Percentiles rank a stretch among this genome's conserved stretches.
Evolutionary conservation across 2,888 invertebrate species (phyloP).

Genomic region (Acleris emargana): DNA sequence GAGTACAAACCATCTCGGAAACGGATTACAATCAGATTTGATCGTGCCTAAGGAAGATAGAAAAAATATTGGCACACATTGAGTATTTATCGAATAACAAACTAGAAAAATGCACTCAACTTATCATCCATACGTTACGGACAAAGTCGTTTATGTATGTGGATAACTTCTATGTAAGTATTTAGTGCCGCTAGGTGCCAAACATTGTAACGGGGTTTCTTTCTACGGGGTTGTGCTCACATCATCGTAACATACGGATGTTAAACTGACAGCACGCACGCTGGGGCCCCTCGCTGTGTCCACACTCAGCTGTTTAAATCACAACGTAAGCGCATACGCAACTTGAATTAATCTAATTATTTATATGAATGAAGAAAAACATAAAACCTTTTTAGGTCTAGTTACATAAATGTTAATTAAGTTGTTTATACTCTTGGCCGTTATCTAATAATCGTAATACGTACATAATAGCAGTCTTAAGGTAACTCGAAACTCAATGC

Average conservation of each 20-base stretch:
- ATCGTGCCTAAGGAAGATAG: constrained; percentile 49
- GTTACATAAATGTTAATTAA: constrained; percentile 23
- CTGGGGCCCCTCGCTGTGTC: constrained; percentile 63
- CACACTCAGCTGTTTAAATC: constrained; percentile 61
- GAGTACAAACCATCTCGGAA: constrained; percentile 1
- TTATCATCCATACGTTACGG: constrained; percentile 42
- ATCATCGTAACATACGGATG: constrained; percentile 46
- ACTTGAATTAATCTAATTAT: constrained; percentile 1
- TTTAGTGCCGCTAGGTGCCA: constrained; percentile 15
- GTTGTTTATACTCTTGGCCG: constrained; percentile 16
- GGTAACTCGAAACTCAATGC: constrained; percentile 39
- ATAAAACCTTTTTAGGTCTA: constrained; percentile 6
- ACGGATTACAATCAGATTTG: constrained; percentile 38
- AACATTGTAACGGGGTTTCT: background rate
- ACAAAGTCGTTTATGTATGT: constrained; percentile 26
- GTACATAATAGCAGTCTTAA: constrained; percentile 54
- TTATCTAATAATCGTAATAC: constrained; percentile 41
- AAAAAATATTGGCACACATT: constrained; percentile 68
- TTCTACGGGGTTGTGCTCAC: constrained; percentile 17
- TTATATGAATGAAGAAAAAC: background rate
- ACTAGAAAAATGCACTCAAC: constrained; percentile 52
- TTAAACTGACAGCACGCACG: constrained; percentile 46
- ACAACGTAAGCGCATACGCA: constrained; percentile 14
- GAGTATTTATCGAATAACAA: constrained; percentile 62
- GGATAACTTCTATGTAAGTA: constrained; percentile 4